Evolutionary conservation across 2,797 vertebrate genomes (phyloP).

Genomic region (Gouania willdenowi): DNA sequence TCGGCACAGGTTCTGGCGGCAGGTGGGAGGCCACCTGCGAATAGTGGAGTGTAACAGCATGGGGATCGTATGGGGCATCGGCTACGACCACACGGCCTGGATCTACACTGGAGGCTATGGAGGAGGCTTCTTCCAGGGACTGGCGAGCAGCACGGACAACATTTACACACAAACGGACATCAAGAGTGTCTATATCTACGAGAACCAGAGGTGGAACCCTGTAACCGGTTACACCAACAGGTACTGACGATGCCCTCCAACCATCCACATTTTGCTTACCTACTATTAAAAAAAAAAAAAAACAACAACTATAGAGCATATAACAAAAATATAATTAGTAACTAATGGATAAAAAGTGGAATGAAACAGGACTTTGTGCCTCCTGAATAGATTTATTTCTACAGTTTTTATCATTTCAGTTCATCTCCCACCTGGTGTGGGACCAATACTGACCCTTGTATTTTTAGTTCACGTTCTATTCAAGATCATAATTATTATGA

Average conservation of each 20-base stretch:
- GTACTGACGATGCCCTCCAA: slow-evolving; percentile 50
- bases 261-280: too few species aligned
- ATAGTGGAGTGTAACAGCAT: slow-evolving; percentile 83
- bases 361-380: too few species aligned
- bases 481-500: too few species aligned
- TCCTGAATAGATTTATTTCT: too few species aligned
- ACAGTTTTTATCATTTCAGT: too few species aligned
- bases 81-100: slow-evolving; percentile 92
- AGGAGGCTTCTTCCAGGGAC: slow-evolving; percentile 88
- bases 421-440: too few species aligned
- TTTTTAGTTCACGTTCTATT: too few species aligned
- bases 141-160: slow-evolving; percentile 86
- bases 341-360: too few species aligned
- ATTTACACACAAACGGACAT: slow-evolving; percentile 88
- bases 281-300: too few species aligned
- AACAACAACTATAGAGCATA: too few species aligned
- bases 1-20: slow-evolving; percentile 90
- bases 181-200: slow-evolving; percentile 90
- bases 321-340: too few species aligned
- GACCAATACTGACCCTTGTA: too few species aligned
- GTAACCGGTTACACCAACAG: slow-evolving; percentile 92
- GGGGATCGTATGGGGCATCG: slow-evolving; percentile 93
- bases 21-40: slow-evolving; percentile 91
- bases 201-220: slow-evolving; percentile 98
- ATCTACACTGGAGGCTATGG: slow-evolving; percentile 87